Conservation (phyloP, 2,113 vertebrate species). For the Blennius ocellaris region DNA sequence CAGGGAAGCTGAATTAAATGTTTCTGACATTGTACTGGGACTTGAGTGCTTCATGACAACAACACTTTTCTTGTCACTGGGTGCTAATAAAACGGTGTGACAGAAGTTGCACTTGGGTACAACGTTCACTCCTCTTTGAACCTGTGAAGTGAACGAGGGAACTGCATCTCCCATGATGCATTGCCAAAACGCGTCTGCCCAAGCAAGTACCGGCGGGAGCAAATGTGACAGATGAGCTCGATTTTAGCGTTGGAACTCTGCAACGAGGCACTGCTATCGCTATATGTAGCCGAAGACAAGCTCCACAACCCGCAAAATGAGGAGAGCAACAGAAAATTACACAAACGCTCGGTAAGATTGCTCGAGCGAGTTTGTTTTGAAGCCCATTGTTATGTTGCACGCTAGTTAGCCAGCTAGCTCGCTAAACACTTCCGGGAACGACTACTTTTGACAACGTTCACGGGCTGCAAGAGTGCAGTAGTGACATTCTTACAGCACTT, state of each 20-base stretch:
- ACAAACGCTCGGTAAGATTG: constrained; percentile 47
- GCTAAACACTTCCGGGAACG: constrained; percentile 62
- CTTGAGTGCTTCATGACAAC: no score
- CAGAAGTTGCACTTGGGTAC: no score
- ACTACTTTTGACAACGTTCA: not conserved
- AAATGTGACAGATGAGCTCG: not conserved
- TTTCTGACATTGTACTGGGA: no score
- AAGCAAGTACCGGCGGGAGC: constrained; percentile 43
- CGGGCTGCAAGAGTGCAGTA: not conserved
- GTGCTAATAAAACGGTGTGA: no score
- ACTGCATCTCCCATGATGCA: constrained; percentile 66
- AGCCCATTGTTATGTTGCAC: not conserved
- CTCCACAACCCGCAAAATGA: constrained; percentile 29
- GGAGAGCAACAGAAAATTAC: constrained; percentile 44
- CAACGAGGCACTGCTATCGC: no score
- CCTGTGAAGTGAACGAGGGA: no score
- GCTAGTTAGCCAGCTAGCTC: constrained; percentile 32
- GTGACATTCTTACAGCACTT: no score
- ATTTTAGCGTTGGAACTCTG: not conserved
- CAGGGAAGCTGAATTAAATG: no score
- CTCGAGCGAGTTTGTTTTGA: not conserved
- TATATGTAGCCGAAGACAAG: not conserved
- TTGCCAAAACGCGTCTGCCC: not conserved
- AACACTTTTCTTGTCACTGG: no score
- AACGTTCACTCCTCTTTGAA: no score